These are phyloP conservation scores for Coleophora deauratella DNA, from an alignment of 2,888 invertebrate species.

Conservation along the genomic window DNA sequence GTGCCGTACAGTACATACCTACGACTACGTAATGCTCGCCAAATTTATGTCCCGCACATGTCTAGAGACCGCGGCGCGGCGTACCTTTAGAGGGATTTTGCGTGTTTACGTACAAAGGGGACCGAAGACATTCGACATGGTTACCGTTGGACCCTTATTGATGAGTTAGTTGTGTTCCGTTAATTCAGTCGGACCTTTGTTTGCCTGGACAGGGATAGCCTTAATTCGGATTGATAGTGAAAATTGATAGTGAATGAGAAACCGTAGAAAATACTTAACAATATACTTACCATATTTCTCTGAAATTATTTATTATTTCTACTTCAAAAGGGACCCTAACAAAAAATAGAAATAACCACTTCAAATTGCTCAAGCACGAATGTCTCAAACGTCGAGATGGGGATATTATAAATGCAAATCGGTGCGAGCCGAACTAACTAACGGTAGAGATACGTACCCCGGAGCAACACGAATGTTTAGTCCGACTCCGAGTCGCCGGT, in stretches of 20 bases:
- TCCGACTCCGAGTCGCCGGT: constrained; percentile 37
- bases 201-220: background rate
- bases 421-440: constrained; percentile 18
- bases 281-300: too few relatives aligned
- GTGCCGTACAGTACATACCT: background rate
- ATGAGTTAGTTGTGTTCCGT: constrained; percentile 42
- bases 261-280: too few relatives aligned
- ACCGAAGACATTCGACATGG: constrained; percentile 63
- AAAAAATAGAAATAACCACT: constrained; percentile 3
- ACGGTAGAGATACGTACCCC: constrained; percentile 27
- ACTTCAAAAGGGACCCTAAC: background rate
- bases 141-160: constrained; percentile 64
- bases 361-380: constrained; percentile 3
- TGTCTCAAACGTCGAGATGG: constrained; percentile 26
- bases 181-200: constrained; percentile 26
- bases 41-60: constrained; percentile 75
- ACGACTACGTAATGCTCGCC: constrained; percentile 65
- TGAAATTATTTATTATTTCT: background rate
- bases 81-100: constrained; percentile 73
- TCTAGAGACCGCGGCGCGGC: constrained; percentile 72
- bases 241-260: background rate
- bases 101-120: constrained; percentile 68
- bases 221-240: background rate
- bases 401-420: constrained; percentile 40
- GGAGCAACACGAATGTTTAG: constrained; percentile 30